Evolutionary conservation across 2,113 vertebrate species (phyloP), one percentile per base, ranked within the genome.

Genomic region (Rhegmatorhina hoffmannsi): DNA sequence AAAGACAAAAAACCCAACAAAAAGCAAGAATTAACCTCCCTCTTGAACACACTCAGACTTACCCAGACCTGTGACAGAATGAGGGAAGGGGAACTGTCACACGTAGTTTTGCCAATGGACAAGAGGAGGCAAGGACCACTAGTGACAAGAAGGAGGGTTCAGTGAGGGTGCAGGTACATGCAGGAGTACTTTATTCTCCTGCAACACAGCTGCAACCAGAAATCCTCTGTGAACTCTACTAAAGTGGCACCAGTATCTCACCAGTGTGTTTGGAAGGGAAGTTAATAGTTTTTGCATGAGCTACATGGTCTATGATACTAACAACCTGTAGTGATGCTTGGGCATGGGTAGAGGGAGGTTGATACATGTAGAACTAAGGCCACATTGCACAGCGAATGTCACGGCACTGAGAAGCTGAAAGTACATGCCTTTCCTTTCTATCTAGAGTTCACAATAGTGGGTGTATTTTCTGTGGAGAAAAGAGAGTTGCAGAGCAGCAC

Each of bases 151-250:
- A 75, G 11, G 17, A 46, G 34, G 9, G 1, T 67, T 31, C 3
- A 17, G 13, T 13, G 23, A 43, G 16, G 10, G 5, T n/a, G 9
- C 12, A 29, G 19, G 19, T 21, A 25, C 8, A 29, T 14, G 14
- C 17, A 50, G 17, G 2, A 75, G 3, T 0, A 0, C 74, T 40
- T 46, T 36, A 23, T 1, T 1, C 16, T 62, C 8, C n/a, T 29
- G 46, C 28, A 66, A 23, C 14, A 40, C 17, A 18, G 17, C 3
- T 24, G 3, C 17, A 81, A 69, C 6, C 17, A 74, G 31, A 74
- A 84, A 73, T 34, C 16, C 36, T 20, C 18, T 4, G 6, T 53
- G 31, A 66, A 23, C 15, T 10, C 31, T 53, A 18, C 43, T 62
- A 6, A 87, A 81, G 9, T 6, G 25, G 10, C 19, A 46, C 11